phyloP scores from a whole-genome alignment of 2,888 invertebrate genomes.

The Lymantria dispar region DNA sequence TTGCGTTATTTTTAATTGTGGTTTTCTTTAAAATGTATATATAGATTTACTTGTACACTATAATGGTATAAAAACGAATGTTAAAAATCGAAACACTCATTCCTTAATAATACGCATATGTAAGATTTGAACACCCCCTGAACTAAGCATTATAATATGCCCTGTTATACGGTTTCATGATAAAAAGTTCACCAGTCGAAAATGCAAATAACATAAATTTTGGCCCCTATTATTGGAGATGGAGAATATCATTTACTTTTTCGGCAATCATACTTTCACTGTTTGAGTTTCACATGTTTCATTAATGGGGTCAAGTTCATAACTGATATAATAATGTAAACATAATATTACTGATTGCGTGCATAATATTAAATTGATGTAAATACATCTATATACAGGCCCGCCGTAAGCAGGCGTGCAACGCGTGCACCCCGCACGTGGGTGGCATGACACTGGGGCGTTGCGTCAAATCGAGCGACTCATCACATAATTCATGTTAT shows the following conservation, averaged over 20 bases:
- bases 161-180: not conserved
- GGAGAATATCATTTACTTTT: slow-evolving; percentile 5
- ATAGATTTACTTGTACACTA: no score
- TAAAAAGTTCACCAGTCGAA: not conserved
- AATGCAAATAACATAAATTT: slow-evolving; percentile 19
- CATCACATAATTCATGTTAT: no score
- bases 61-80: no score
- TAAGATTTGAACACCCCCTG: no score
- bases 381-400: no score
- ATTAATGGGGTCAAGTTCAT: slow-evolving; percentile 2
- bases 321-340: not conserved
- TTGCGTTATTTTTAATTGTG: no score
- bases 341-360: not conserved
- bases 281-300: not conserved
- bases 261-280: not conserved
- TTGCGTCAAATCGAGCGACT: no score
- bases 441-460: no score
- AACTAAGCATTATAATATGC: not conserved
- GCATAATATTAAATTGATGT: slow-evolving; percentile 10
- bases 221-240: slow-evolving; percentile 32
- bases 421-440: no score
- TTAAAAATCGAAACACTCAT: no score
- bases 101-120: not conserved
- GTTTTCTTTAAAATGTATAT: no score
- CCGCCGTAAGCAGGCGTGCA: no score